phyloP scores from a whole-genome alignment of 2,113 vertebrate species.

The pig (Sus scrofa) region DNA sequence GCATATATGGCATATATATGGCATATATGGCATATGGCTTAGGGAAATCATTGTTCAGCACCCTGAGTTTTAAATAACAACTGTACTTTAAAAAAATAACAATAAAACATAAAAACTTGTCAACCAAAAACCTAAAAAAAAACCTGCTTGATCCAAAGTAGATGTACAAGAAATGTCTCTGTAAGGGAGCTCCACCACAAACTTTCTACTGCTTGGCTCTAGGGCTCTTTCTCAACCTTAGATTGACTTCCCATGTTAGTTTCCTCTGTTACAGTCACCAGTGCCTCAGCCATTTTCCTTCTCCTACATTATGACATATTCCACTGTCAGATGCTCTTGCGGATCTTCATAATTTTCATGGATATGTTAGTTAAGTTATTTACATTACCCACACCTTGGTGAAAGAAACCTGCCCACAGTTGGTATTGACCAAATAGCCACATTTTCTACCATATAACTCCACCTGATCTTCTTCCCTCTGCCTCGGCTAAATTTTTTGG shows the following conservation, averaged over 20 bases:
- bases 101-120: background rate
- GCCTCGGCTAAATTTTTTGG: background rate
- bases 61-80: background rate
- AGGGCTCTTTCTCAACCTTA: background rate
- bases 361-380: background rate
- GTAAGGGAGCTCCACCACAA: background rate
- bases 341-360: background rate
- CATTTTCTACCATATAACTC: background rate
- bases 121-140: background rate
- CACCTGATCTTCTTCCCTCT: background rate
- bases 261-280: background rate
- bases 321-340: background rate
- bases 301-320: background rate
- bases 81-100: background rate
- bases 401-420: background rate
- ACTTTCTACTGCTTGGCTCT: background rate
- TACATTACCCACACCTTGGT: background rate
- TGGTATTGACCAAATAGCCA: background rate
- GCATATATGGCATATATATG: background rate
- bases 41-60: background rate
- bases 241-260: background rate
- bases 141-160: background rate
- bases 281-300: constrained; percentile 2
- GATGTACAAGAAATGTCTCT: background rate
- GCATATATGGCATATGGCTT: background rate